Evolutionary conservation across 2,797 vertebrate species (phyloP).

Genomic region (Setipinna tenuifilis): DNA sequence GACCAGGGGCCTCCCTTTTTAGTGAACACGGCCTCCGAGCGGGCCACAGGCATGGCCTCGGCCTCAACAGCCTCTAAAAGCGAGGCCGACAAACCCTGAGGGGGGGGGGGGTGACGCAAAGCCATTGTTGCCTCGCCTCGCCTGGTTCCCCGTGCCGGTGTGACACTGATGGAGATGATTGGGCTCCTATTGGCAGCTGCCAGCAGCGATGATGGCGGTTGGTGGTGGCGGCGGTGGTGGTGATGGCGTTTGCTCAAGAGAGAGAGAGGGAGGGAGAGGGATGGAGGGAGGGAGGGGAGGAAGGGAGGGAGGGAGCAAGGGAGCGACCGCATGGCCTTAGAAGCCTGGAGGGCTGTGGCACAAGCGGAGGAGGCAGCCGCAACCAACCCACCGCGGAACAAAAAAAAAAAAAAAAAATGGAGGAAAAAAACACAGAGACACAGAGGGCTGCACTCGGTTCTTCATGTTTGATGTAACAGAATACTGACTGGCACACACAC

Average conservation of each 20-base stretch:
- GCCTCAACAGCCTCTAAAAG: too few species aligned
- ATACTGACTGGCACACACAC: constrained; percentile 47
- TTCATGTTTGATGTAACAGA: constrained; percentile 65
- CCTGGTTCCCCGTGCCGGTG: background rate
- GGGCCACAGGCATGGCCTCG: background rate
- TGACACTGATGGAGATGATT: background rate
- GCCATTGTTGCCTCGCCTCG: background rate
- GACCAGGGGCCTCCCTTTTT: background rate
- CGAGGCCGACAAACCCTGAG: too few species aligned
- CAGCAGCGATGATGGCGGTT: background rate
- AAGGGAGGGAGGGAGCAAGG: background rate
- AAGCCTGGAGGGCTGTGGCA: constrained; percentile 54
- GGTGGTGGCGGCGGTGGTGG: background rate
- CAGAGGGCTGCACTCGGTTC: constrained; percentile 51
- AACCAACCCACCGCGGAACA: constrained; percentile 18
- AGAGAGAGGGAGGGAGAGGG: background rate
- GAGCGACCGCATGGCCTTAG: background rate
- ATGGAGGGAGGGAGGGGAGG: background rate
- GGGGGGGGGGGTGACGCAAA: background rate
- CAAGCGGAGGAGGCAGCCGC: constrained; percentile 45
- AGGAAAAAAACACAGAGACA: background rate
- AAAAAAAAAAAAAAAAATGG: too few species aligned
- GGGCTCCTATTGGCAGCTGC: background rate
- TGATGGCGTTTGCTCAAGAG: background rate
- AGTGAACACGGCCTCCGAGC: background rate